Conservation (phyloP, 2,113 vertebrate genomes). For the Laterallus jamaicensis region DNA sequence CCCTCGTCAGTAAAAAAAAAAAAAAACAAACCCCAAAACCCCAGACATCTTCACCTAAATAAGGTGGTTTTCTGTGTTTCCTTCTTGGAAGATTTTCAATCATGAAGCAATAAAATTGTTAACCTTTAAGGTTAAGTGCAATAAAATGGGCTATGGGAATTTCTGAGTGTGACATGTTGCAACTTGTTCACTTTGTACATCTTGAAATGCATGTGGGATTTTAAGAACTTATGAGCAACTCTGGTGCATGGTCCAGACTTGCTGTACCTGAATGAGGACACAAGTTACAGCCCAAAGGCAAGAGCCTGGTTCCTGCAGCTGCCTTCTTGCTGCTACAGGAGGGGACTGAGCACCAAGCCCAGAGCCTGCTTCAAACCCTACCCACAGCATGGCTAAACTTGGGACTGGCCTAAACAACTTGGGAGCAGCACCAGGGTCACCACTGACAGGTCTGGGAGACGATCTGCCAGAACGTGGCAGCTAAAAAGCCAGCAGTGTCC, state of each 20-base stretch:
- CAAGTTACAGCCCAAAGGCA: neutral
- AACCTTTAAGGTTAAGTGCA: constrained; percentile 21
- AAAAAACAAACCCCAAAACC: too few relatives aligned
- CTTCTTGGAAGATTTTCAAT: constrained; percentile 45
- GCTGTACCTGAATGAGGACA: neutral
- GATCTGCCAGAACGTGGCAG: neutral
- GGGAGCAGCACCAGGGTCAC: neutral
- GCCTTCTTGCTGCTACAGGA: neutral
- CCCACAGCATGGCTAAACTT: neutral
- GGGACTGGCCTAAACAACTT: accelerated
- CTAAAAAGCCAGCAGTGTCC: neutral
- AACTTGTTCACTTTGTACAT: neutral
- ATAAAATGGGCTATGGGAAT: neutral
- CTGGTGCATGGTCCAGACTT: neutral
- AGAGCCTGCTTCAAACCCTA: neutral
- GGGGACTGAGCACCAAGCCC: neutral
- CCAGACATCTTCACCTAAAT: neutral
- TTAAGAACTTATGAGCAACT: neutral
- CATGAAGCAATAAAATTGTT: constrained; percentile 31
- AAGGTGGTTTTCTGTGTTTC: constrained; percentile 7
- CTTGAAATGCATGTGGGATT: neutral
- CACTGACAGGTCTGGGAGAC: neutral
- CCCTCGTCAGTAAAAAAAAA: neutral
- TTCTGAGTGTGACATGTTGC: neutral
- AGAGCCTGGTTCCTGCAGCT: neutral